Evolutionary conservation across 2,888 invertebrate species (phyloP), one percentile per base, ranked within the genome.

Genomic region (Trachelus stipa): DNA sequence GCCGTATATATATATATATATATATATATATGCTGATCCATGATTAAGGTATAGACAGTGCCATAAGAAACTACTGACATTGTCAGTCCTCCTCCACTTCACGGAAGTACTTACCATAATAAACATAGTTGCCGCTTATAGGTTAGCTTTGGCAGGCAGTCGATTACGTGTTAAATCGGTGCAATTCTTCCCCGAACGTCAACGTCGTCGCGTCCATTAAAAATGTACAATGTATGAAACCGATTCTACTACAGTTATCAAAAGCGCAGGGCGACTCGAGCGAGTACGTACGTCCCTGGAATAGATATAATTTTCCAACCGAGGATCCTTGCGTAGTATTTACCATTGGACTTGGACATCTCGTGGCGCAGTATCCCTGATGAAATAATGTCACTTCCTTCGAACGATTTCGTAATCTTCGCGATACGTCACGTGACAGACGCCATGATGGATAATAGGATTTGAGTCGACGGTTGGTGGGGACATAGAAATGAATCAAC

Each of bases 401-500:
- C 56, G 56, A 56, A 56, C 56, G 56, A 56, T 56, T 56, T 56
- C 23, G 56, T 56, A 56, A 56, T 56, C 56, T 56, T 56, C 56
- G 56, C 9, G 56, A 56, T 3, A 3, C 9, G 71, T 33, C 71
- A 23, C 71, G 15, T 9, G n/a, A 23, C n/a, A 11, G 33, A 34
- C 34, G 71, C 34, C 56, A 56, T 56, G 56, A 56, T 56, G 56
- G 23, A 56, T 56, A 56, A 56, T 15, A 56, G 56, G 56, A 56
- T 56, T 56, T 1, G 56, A 23, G 23, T 15, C 2, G 40, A 69
- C 12, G 71, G 15, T 11, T 0, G 31, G 3, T 1, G 33, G 31
- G 31, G 12, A 4, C 12, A 33, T 12, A 73, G 76, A 78, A 35
- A 77, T 68, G 78, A 82, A 79, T 40, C 11, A 82, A 79, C 30